Conservation (phyloP, 2,113 vertebrate species). For the Caretta caretta region DNA sequence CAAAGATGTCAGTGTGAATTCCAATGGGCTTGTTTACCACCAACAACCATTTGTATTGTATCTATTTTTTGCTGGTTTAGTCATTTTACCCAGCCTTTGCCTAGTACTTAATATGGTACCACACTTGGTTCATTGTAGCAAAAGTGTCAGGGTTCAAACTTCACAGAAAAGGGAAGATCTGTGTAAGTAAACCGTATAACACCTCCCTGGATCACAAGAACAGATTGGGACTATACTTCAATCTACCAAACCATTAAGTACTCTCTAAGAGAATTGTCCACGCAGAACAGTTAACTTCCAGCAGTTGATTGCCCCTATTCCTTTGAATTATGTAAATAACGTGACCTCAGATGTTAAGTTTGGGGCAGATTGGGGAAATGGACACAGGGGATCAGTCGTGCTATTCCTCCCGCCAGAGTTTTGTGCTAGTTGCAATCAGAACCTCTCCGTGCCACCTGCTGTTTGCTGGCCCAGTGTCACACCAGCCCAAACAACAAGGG, state of each 20-base stretch:
- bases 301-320: neutral
- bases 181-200: neutral
- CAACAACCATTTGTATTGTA: neutral
- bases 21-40: neutral
- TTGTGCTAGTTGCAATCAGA: neutral
- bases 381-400: neutral
- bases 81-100: neutral
- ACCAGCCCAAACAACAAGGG: neutral
- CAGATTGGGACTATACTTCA: neutral
- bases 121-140: neutral
- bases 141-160: neutral
- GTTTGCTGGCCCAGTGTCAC: neutral
- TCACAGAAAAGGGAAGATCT: neutral
- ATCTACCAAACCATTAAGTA: neutral
- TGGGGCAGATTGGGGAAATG: neutral
- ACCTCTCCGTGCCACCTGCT: neutral
- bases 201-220: neutral
- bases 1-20: neutral
- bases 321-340: neutral
- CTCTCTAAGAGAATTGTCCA: neutral
- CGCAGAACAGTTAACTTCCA: neutral
- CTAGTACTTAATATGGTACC: neutral
- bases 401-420: neutral
- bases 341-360: neutral
- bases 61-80: neutral